phyloP scores from a whole-genome alignment of 2,113 vertebrate genomes.

The Oncorhynchus masou region DNA sequence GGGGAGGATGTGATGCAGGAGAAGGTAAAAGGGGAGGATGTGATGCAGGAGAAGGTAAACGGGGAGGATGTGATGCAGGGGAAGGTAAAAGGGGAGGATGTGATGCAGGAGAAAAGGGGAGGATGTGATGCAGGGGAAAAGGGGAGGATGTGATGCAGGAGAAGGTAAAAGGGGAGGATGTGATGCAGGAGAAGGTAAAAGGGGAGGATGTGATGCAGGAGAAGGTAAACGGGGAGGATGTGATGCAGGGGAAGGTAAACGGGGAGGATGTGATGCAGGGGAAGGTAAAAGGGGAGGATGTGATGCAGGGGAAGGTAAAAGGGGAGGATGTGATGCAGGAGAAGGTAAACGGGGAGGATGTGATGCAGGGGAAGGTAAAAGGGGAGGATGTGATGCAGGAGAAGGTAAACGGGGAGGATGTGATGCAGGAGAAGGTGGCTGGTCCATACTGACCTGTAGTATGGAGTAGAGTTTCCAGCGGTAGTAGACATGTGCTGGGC shows the following conservation, averaged over 20 bases:
- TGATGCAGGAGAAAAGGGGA: too few relatives aligned
- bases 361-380: too few relatives aligned
- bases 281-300: too few relatives aligned
- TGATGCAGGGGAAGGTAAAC: too few relatives aligned
- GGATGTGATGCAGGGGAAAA: too few relatives aligned
- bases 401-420: not conserved
- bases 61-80: not conserved
- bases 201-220: not conserved
- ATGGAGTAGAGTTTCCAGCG: slow-evolving; percentile 98
- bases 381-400: not conserved
- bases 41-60: too few relatives aligned
- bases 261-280: not conserved
- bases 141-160: not conserved
- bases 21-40: not conserved
- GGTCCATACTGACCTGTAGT: slow-evolving; percentile 81
- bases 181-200: too few relatives aligned
- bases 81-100: not conserved
- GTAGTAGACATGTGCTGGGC: slow-evolving; percentile 97
- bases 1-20: too few relatives aligned
- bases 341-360: not conserved
- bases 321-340: not conserved
- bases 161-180: too few relatives aligned
- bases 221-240: too few relatives aligned
- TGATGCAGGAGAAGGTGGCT: too few relatives aligned
- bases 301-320: too few relatives aligned